Base-by-base conservation (phyloP, 2,888 invertebrate species). In the Melinopterus prodromus region DNA sequence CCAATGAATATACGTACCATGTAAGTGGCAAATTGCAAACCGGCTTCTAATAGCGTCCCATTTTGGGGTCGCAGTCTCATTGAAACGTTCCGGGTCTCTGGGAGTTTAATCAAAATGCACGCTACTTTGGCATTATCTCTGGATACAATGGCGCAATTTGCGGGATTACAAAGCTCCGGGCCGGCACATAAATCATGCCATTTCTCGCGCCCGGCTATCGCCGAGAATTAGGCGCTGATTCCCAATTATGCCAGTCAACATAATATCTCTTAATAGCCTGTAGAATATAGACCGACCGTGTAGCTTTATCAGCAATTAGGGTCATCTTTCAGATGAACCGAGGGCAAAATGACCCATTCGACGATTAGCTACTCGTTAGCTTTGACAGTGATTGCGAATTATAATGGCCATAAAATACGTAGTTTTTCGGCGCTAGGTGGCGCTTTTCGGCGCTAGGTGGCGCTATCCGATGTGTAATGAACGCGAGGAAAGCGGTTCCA, bases 201-300 rank as follows among this genome's bases (percentile, higher is more conserved):
- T 82, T 83, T 82, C 81, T 81, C 80, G 80, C 81, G 81, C 53
- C 53, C 9, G 53, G 53, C 5, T 53, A 82, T 79, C 80, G n/a
- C 80, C 79, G 81, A 81, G 84, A 82, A 83, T 83, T 83, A 82
- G 83, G 83, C 81, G 83, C 83, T 84, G 84, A 84, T 83, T 82
- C 81, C 82, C 83, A 82, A 84, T 84, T 84, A 84, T 84, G 83
- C 82, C 83, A 84, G 81, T 84, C 83, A 83, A 84, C 83, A 84
- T 82, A 82, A 84, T 84, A 84, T 84, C 84, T 84, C 82, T 82
- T 84, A 84, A 84, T 84, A 83, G 84, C 83, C 82, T 82, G 83
- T 84, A 83, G 82, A 26, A 26, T 26, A 26, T 26, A 26, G 26
- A 83, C 82, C 83, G 80, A 81, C 83, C 82, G 82, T 26, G 26